Evolutionary conservation across 37 sponge, comb jelly and placozoan genomes (phyloP).

Genomic region (Diacarnus erythraeanus): DNA sequence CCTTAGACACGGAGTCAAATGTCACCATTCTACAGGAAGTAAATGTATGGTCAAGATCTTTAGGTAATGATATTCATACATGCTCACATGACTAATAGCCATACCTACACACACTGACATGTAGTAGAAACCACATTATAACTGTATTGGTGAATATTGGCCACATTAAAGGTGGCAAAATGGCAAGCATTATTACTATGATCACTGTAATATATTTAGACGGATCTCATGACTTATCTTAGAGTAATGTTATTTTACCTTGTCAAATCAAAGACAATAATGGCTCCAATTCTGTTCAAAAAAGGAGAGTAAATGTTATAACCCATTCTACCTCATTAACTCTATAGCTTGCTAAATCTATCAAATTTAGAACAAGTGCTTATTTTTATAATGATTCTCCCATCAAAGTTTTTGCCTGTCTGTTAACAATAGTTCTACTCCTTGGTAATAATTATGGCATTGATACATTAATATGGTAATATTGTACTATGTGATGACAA

Average conservation of each 20-base stretch:
- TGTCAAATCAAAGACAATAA: slow-evolving; percentile 92
- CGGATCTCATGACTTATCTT: not conserved
- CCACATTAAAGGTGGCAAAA: too few species aligned
- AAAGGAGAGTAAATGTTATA: too few species aligned
- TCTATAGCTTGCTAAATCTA: too few species aligned
- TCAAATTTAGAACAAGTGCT: too few species aligned
- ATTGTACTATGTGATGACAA: not conserved
- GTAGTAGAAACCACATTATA: slow-evolving; percentile 1
- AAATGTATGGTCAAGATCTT: not conserved
- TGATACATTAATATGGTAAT: too few species aligned
- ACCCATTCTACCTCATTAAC: too few species aligned
- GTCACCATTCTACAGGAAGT: slow-evolving; percentile 62
- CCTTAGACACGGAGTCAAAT: slow-evolving; percentile 87
- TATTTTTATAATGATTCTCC: too few species aligned
- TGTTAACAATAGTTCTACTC: too few species aligned
- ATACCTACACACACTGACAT: too few species aligned
- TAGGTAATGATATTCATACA: not conserved
- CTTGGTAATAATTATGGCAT: too few species aligned
- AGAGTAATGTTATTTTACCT: slow-evolving; percentile 46
- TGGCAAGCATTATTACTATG: not conserved
- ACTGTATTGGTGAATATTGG: too few species aligned
- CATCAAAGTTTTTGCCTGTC: too few species aligned
- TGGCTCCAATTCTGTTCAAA: slow-evolving; percentile 82
- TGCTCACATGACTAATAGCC: not conserved
- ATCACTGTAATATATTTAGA: not conserved